Evolutionary conservation across 2,113 vertebrate genomes (phyloP).

Genomic region (Seriola dumerili): DNA sequence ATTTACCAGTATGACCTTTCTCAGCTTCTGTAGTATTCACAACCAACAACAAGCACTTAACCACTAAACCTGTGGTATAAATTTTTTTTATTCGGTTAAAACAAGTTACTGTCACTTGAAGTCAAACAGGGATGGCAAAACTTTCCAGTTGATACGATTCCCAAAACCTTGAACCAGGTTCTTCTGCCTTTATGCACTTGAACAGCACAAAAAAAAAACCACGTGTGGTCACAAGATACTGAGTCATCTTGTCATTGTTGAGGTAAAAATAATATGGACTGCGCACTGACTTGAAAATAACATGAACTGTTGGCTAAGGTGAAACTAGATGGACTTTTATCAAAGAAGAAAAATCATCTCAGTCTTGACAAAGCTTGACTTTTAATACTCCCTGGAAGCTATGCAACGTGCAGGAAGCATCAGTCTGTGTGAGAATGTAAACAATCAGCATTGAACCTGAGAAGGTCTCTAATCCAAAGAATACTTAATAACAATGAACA

Average conservation of each 20-base stretch:
- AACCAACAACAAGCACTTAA: conserved; percentile 46
- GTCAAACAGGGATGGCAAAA: background rate
- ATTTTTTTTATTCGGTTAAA: background rate
- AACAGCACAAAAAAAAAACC: background rate
- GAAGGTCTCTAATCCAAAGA: conserved; percentile 64
- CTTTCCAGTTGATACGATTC: background rate
- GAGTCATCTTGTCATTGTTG: conserved; percentile 6
- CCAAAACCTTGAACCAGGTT: background rate
- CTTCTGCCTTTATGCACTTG: background rate
- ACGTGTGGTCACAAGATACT: background rate
- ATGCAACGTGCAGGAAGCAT: conserved; percentile 63
- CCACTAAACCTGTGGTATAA: conserved; percentile 25
- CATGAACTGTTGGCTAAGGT: conserved; percentile 3
- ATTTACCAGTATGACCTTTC: too few species aligned
- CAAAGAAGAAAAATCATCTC: conserved; percentile 67
- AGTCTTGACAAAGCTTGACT: conserved; percentile 53
- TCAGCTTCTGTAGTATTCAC: conserved; percentile 4
- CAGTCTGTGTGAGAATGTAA: conserved; percentile 60
- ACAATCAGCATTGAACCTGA: conserved; percentile 38
- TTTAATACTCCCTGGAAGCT: conserved; percentile 60
- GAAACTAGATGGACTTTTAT: conserved; percentile 34
- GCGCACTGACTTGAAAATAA: conserved; percentile 29
- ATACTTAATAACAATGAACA: conserved; percentile 39
- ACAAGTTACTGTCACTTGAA: conserved; percentile 6
- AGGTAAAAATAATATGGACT: background rate